Evolutionary conservation across 92 coral and sea anemone genomes (phyloP), one percentile per base, ranked within the genome.

Genomic region (Chrysogorgia sp.): DNA sequence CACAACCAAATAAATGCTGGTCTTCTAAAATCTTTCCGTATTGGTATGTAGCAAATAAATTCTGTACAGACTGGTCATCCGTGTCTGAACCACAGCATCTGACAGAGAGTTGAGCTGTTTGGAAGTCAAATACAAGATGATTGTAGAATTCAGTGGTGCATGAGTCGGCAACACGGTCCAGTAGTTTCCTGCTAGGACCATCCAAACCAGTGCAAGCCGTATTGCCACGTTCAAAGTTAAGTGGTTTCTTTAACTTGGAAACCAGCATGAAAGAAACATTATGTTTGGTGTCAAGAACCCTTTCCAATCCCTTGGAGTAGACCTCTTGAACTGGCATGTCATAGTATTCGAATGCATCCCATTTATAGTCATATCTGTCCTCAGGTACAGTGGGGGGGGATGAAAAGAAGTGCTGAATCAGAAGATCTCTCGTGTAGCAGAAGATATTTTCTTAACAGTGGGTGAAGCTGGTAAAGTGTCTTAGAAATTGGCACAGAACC

Each of bases 111-210:
- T 53, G 79, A 2, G 65, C 20, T 55, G n/a, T 26, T 56, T 72
- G 31, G 35, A 72, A 72, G 34, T 72, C 65, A 23, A 72, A 72
- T 6, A 72, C 65, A 6, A 72, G 79, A 34, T 72, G 79, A 8
- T 72, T 72, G 32, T 50, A 72, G 25, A 17, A 72, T 40, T 72
- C 79, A 22, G 65, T 56, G 19, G 65, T 48, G n/a, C 79, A 72
- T 15, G n/a, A 29, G 3, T 14, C 34, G 3, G 7, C 32, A n/a
- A 72, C 1, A 22, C 7, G 10, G 17, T 31, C 49, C 1, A 34
- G n/a, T 1, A 40, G 0, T 17, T 52, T 43, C 3, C 33, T 65
- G 25, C n/a, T 32, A 0, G 33, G 32, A 21, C 32, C 65, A 45
- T 30, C 20, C 19, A 7, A 34, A 53, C 79, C 53, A 22, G 55